Evolutionary conservation across 2,797 vertebrate genomes (phyloP), one percentile per base, ranked within the genome.

Genomic region (Anabas testudineus): DNA sequence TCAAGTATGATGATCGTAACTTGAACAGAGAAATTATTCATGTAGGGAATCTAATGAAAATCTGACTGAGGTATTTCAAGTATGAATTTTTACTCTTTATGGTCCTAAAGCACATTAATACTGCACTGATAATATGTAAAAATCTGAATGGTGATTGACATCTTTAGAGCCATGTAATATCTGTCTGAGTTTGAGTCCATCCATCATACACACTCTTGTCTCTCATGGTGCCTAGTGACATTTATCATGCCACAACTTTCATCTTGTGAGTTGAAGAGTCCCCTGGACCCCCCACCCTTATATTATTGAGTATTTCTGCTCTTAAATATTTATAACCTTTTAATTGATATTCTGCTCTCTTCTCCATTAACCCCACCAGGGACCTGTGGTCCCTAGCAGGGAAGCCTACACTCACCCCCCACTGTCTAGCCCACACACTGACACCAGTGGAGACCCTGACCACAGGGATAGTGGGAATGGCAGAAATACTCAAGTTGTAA

Each of bases 321-420:
- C 84, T 94, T 94, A 93, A 94, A 94, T 94, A 95, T 94, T 94
- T 93, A 94, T 94, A 88, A 90, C 90, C 84, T 92, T 94, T 93
- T 93, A 95, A 94, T 94, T 95, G 93, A 95, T 95, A 94, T 93
- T 93, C 92, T 90, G 82, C 85, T 91, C 88, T 81, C 85, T 87
- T 88, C 89, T 91, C 88, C 80, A 88, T 88, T 86, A 90, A 86
- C 68, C 89, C 86, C 91, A 89, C 88, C 71, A 66, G 90, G 91
- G 92, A 91, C 80, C 79, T 61, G 2, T 65, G 86, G 90, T 87
- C 89, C 90, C 89, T 87, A 59, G 88, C 88, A 90, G 90, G 84
- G 90, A 74, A 64, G 75, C 72, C 74, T 71, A 63, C 71, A 47
- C 69, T 75, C 19, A 71, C 76, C 75, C 86, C 85, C 88, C 62